Base-by-base conservation (phyloP, 2,888 invertebrate species). In the Cyaniris semiargus region DNA sequence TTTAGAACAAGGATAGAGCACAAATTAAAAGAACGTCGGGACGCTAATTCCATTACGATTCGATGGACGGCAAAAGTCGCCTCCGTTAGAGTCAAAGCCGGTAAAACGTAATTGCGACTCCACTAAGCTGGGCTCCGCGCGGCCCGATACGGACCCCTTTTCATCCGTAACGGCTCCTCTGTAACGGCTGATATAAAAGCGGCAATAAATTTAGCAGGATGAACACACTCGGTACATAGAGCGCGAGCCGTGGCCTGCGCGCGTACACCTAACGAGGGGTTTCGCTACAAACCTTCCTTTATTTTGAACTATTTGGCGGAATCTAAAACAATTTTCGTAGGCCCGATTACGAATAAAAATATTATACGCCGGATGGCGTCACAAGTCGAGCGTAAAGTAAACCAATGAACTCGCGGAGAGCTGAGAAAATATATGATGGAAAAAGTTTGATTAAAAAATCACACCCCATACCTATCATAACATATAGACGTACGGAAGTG, bases 131-230 rank as follows among this genome's bases (percentile, higher is more conserved):
- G 92, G 92, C 87, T 91, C 89, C 91, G 88, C 89, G 89, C 88
- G 87, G 89, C 86, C 91, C 89, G 92, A 93, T 92, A 92, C 91
- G 90, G 89, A 89, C n/a, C n/a, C n/a, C n/a, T n/a, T n/a, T n/a
- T n/a, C n/a, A n/a, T n/a, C n/a, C 91, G 90, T 89, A 91, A 92
- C 91, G 92, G 93, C 90, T 89, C 89, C 90, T 88, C 91, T 87
- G 91, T 92, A 92, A 91, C 91, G 92, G 91, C 90, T 91, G 92
- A 93, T 93, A 93, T 93, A 93, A 93, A 93, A 93, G 93, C 92
- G 90, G 90, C 92, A 92, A 93, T 94, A 94, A 94, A 94, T 94
- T 94, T 91, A 91, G 91, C 92, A 92, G 93, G 93, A 94, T 94
- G 92, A 93, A 93, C 93, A 91, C 92, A 93, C 93, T 93, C 93